These are phyloP conservation scores for Oreochromis niloticus DNA, from an alignment of 2,113 vertebrate genomes.

Conservation along the genomic window DNA sequence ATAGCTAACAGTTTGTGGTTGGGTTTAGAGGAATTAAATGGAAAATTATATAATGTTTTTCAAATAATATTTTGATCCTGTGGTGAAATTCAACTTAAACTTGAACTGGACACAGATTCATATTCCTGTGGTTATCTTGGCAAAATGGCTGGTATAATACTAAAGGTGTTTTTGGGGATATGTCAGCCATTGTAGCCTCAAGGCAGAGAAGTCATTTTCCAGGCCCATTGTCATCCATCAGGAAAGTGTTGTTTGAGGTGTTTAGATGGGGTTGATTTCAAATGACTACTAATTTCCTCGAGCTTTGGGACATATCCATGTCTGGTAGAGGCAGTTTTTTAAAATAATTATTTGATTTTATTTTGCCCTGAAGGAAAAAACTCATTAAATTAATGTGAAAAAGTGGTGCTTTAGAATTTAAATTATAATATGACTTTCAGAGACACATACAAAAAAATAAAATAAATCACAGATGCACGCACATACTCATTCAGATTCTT, in stretches of 20 bases:
- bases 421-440: slow-evolving; percentile 15
- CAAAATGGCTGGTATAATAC: background rate
- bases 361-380: background rate
- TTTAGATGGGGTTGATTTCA: slow-evolving; percentile 1
- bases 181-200: background rate
- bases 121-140: background rate
- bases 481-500: background rate
- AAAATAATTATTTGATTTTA: background rate
- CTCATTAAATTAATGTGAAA: slow-evolving; percentile 16
- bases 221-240: slow-evolving; percentile 5
- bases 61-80: background rate
- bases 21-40: background rate
- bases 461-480: background rate
- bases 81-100: background rate
- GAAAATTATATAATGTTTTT: background rate
- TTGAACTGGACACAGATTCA: background rate
- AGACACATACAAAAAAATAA: background rate
- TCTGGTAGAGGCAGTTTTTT: background rate
- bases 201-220: slow-evolving; percentile 9
- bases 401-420: slow-evolving; percentile 9
- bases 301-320: background rate
- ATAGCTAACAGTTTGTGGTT: background rate
- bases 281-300: background rate
- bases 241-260: slow-evolving; percentile 9
- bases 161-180: background rate